A percentile compares a stretch with the other conserved stretches of the same genome.
Conservation (phyloP, 2,113 vertebrate genomes). For the Rhinichthys klamathensis region DNA sequence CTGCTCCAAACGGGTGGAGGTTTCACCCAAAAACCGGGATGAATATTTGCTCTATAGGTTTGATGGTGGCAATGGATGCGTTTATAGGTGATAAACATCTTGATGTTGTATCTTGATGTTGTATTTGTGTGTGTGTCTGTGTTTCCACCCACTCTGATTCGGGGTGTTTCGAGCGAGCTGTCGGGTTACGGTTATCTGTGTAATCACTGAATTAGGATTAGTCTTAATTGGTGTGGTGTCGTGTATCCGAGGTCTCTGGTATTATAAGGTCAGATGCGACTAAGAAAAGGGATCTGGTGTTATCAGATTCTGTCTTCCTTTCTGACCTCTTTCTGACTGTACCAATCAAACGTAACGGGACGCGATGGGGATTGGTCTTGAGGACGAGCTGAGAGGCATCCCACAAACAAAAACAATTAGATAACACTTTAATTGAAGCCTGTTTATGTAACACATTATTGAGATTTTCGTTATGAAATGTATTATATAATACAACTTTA, state of each 20-base stretch:
- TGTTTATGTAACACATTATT: constrained; percentile 2
- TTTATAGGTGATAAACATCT: neutral
- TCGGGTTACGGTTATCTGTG: constrained; percentile 5
- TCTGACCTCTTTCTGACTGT: constrained; percentile 11
- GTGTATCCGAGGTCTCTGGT: constrained; percentile 6
- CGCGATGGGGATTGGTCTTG: neutral
- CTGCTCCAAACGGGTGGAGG: neutral
- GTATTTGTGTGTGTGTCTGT: neutral
- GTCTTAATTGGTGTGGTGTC: constrained; percentile 22
- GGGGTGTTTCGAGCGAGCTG: neutral
- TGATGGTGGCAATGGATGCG: neutral
- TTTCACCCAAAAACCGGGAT: neutral
- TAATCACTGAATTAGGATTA: constrained; percentile 14
- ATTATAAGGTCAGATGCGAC: neutral
- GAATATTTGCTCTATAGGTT: neutral
- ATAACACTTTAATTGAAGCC: neutral
- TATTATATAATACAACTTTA: neutral
- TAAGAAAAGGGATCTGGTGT: constrained; percentile 1
- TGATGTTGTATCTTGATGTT: neutral
- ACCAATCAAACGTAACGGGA: neutral
- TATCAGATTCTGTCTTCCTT: constrained; percentile 18
- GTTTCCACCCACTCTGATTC: neutral
- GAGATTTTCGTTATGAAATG: neutral
- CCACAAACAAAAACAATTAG: neutral
- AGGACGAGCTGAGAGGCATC: neutral